Evolutionary conservation across 2,888 invertebrate species (phyloP), one percentile per base, ranked within the genome.

Genomic region (Icerya purchasi): DNA sequence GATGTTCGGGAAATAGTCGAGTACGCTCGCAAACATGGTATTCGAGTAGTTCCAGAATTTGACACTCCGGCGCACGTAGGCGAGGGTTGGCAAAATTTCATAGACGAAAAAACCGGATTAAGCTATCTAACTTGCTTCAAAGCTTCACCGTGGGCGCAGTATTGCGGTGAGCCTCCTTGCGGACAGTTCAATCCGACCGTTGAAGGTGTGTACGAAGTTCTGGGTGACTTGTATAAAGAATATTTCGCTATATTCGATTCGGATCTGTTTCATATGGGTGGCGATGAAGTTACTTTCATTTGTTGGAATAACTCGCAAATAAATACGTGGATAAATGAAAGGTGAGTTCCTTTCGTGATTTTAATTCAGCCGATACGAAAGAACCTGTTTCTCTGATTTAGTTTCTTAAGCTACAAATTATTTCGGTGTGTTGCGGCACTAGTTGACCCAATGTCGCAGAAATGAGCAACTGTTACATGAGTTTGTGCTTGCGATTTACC

Each of bases 41-140:
- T 94, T 8, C 76, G 90, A 50, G 79, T 93, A 0, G 76, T 94
- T 24, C 80, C 92, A 1, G 94, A 94, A 75, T 80, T 92, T 50
- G 92, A 92, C 71, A 82, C 86, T 3, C 93, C 93, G 0, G 83
- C 88, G 3, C 88, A 90, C 70, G 82, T 85, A 0, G 67, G 67
- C 19, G 82, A 81, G 65, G 88, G 88, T 0, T 61, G 61, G 61
- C 56, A 57, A 8, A 14, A 49, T 23, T 55, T 61, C 22, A 50
- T 36, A 10, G n/a, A n/a, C 5, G 5, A 22, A 18, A 19, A 14
- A 3, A 22, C 36, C 8, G n/a, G 21, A 8, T 23, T 23, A 22
- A 23, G 22, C n/a, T 36, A 59, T 56, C 73, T 72, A 63, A 78
- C 82, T 10, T 83, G 83, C 65, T 72, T 81, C 2, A 79, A 81